These are phyloP conservation scores for Chloropsis hardwickii DNA, from an alignment of 2,113 vertebrate species.

Conservation along the genomic window DNA sequence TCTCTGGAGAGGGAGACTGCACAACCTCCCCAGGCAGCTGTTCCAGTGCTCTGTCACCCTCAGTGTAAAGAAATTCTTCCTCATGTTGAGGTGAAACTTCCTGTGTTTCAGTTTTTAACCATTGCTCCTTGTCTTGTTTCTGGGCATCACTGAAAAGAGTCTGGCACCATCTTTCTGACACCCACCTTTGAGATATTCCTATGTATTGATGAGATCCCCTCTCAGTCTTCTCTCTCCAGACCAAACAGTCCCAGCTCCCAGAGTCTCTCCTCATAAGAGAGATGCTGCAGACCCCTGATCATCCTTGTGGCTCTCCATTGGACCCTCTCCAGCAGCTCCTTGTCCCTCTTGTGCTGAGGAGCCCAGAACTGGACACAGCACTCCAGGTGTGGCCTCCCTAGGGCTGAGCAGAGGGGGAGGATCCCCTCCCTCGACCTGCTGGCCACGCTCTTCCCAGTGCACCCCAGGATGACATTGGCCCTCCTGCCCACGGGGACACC, in stretches of 20 bases:
- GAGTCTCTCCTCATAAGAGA: neutral
- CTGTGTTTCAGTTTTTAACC: neutral
- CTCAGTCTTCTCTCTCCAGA: neutral
- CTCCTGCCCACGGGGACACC: neutral
- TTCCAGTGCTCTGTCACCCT: neutral
- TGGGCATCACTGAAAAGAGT: neutral
- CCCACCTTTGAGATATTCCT: neutral
- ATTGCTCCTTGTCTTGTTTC: rapidly evolving
- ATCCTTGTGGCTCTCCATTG: neutral
- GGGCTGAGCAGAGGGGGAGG: neutral
- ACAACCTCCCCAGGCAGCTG: neutral
- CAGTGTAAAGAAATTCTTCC: neutral
- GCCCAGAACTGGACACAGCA: neutral
- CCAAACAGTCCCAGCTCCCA: neutral
- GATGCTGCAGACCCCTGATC: neutral
- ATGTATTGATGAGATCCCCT: neutral
- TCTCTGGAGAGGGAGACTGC: neutral
- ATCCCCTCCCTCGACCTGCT: neutral
- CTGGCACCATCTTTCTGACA: neutral
- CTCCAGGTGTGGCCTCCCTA: neutral
- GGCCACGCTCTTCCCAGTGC: neutral
- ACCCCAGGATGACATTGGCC: neutral
- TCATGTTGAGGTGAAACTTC: neutral
- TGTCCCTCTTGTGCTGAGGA: neutral
- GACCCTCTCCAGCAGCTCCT: neutral